These are phyloP conservation scores for Disparrhopalites patrizii DNA, from an alignment of 2,888 invertebrate genomes.

Conservation along the genomic window DNA sequence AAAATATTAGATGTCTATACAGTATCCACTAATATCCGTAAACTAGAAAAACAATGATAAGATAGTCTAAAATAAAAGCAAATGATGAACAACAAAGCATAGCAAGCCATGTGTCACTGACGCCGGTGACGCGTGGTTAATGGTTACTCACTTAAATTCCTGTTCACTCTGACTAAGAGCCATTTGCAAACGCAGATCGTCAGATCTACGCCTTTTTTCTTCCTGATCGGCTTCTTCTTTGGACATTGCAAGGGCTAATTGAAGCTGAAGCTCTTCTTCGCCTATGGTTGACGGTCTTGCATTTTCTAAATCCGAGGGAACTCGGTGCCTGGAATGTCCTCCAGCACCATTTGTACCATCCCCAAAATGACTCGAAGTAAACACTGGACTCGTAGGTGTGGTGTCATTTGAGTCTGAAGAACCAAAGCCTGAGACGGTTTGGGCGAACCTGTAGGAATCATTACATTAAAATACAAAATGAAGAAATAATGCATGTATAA, in stretches of 20 bases:
- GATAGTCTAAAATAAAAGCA: no score
- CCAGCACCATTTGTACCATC: conserved; percentile 20
- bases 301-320: conserved; percentile 69
- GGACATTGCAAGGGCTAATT: conserved; percentile 96
- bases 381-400: conserved; percentile 63
- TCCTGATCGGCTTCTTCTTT: conserved; percentile 98
- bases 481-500: no score
- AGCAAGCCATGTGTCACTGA: no score
- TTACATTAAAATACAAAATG: conserved; percentile 3
- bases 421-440: conserved; percentile 79
- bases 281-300: conserved; percentile 95
- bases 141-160: conserved; percentile 78
- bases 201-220: conserved; percentile 86
- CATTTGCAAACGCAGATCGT: conserved; percentile 92
- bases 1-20: conserved; percentile 4
- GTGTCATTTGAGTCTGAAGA: conserved; percentile 51
- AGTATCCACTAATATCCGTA: not conserved
- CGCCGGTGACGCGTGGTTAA: no score
- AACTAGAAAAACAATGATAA: not conserved
- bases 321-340: conserved; percentile 29
- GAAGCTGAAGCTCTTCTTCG: conserved; percentile 96
- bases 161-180: conserved; percentile 92
- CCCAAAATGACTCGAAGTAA: conserved; percentile 39
- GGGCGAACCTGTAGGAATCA: conserved; percentile 62
- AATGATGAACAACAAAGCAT: no score